A percentile compares a stretch with the other conserved stretches of the same genome.
phyloP scores from a whole-genome alignment of 1,140 invertebrate species.

The Pristionchus pacificus region DNA sequence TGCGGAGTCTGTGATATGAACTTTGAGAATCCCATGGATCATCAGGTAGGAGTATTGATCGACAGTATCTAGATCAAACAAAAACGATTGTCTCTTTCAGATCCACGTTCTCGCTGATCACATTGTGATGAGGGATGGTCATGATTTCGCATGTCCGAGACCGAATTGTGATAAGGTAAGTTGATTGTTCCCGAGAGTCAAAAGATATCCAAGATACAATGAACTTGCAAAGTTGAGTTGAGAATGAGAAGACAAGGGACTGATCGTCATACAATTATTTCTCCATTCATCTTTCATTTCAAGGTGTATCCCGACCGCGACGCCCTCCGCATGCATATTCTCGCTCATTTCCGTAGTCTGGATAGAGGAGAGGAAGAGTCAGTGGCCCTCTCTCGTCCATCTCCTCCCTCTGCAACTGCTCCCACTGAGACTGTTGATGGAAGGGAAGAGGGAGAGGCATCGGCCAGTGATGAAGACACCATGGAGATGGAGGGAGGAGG shows the following conservation, averaged over 20 bases:
- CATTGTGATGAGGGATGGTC: constrained; percentile 32
- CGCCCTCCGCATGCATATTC: constrained; percentile 27
- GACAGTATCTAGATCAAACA: no score
- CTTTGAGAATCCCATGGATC: constrained; percentile 18
- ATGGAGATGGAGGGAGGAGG: neutral
- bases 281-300: no score
- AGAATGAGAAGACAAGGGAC: no score
- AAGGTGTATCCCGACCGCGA: constrained; percentile 35
- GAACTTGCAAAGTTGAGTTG: no score
- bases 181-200: no score
- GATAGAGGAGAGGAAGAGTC: neutral
- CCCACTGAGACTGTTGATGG: neutral
- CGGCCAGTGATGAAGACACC: neutral
- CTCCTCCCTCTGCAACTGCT: neutral
- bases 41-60: neutral
- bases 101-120: constrained; percentile 36
- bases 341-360: constrained; percentile 19
- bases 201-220: no score
- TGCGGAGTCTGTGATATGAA: constrained; percentile 12
- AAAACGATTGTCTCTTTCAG: constrained; percentile 5
- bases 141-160: constrained; percentile 30
- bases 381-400: constrained; percentile 1
- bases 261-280: no score
- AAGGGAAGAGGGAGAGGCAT: neutral
- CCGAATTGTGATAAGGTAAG: constrained; percentile 28